phyloP scores from a whole-genome alignment of 2,888 invertebrate species.

The Troglohyphantes excavatus region DNA sequence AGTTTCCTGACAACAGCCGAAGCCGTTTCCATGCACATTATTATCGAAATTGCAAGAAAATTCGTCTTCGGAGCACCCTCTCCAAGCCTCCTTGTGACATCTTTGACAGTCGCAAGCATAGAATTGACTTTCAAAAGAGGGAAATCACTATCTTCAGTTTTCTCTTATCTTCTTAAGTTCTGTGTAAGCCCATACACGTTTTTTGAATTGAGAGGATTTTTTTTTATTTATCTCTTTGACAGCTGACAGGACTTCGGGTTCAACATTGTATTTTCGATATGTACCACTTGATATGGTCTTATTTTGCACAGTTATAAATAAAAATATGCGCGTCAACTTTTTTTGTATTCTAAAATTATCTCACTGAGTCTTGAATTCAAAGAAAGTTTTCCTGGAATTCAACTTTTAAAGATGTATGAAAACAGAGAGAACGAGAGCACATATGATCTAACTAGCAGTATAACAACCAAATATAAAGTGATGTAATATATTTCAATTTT shows the following conservation, averaged over 20 bases:
- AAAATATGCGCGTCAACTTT: background rate
- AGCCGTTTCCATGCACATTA: conserved; percentile 25
- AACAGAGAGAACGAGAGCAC: no score
- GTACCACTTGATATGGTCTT: background rate
- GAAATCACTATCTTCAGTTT: conserved; percentile 56
- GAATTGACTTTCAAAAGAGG: conserved; percentile 49
- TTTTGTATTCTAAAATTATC: background rate
- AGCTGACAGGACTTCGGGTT: conserved; percentile 25
- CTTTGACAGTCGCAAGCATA: conserved; percentile 49
- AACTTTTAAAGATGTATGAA: no score
- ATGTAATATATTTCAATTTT: no score
- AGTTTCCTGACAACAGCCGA: conserved; percentile 16
- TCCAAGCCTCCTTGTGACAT: conserved; percentile 29
- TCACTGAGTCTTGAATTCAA: no score
- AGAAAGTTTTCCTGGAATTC: no score
- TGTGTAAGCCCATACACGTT: conserved; percentile 15
- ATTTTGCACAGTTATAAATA: background rate
- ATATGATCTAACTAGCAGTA: no score
- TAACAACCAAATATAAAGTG: no score
- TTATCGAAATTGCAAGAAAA: conserved; percentile 46
- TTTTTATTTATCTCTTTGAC: conserved; percentile 12
- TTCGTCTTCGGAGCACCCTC: conserved; percentile 24
- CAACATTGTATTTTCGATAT: background rate
- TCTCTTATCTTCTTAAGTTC: conserved; percentile 45
- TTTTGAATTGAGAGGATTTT: conserved; percentile 18